A percentile compares a stretch with the other conserved stretches of the same genome.
Conservation (phyloP, 2,113 vertebrate species). For the Chunga burmeisteri region DNA sequence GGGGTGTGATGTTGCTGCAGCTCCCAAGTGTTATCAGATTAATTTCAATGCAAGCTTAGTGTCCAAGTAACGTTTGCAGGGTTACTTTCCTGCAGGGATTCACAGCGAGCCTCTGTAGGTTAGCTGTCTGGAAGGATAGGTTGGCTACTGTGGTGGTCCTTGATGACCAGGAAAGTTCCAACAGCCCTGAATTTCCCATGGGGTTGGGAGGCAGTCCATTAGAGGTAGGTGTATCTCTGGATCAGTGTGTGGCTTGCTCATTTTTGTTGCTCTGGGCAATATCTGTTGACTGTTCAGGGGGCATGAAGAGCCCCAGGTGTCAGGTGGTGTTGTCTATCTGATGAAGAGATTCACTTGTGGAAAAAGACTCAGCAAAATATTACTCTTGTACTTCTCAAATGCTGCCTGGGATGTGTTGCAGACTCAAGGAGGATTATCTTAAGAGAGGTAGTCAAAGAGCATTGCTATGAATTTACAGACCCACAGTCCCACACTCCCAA, state of each 20-base stretch:
- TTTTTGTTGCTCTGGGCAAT: not conserved
- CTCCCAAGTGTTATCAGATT: not conserved
- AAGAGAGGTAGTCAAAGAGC: not conserved
- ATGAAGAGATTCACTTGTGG: constrained; percentile 25
- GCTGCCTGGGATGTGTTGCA: not conserved
- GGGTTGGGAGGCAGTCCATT: not conserved
- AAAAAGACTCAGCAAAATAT: not conserved
- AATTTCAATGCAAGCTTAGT: not conserved
- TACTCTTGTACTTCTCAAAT: not conserved
- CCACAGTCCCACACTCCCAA: not conserved
- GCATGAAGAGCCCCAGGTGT: not conserved
- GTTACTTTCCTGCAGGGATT: not conserved
- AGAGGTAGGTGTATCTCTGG: not conserved
- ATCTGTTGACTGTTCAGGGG: constrained; percentile 1
- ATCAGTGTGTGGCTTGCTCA: not conserved
- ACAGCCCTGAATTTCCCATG: not conserved
- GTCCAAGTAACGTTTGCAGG: not conserved
- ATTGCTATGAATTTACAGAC: not conserved
- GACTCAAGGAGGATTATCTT: not conserved
- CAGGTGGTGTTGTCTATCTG: constrained; percentile 13
- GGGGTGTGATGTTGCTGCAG: not conserved
- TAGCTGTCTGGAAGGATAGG: not conserved
- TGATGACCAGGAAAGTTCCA: not conserved
- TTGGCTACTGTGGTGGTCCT: not conserved
- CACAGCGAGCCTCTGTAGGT: not conserved